A percentile compares a stretch with the other conserved stretches of the same genome.
Evolutionary conservation across 2,888 invertebrate genomes (phyloP).

Genomic region (Enchytraeus crypticus): DNA sequence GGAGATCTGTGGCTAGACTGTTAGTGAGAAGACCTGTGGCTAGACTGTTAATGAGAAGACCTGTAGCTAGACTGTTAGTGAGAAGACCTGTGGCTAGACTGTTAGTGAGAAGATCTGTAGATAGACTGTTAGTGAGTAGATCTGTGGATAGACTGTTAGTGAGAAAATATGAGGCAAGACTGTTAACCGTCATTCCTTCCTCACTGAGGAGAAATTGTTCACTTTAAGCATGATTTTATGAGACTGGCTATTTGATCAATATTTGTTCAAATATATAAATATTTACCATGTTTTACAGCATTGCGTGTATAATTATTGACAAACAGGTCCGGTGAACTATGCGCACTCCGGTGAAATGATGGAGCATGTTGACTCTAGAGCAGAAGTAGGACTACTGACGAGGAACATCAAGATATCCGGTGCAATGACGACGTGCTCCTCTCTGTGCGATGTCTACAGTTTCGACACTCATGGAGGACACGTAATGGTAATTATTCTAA

Average conservation of each 20-base stretch:
- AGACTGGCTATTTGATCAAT: background rate
- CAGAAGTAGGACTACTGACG: conserved; percentile 32
- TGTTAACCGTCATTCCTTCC: too few species aligned
- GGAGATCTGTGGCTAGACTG: too few species aligned
- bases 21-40: too few species aligned
- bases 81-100: too few species aligned
- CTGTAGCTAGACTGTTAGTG: too few species aligned
- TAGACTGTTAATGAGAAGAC: too few species aligned
- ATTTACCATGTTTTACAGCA: background rate
- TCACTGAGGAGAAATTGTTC: too few species aligned
- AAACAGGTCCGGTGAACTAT: background rate
- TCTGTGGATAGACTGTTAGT: too few species aligned
- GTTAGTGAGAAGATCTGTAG: too few species aligned
- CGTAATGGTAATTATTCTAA: conserved; percentile 1
- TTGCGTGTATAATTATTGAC: background rate
- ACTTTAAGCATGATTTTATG: background rate
- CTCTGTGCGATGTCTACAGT: conserved; percentile 11
- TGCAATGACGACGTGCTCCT: conserved; percentile 25
- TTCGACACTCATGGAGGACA: conserved; percentile 34
- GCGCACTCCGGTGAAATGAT: conserved; percentile 21
- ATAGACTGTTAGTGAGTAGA: too few species aligned
- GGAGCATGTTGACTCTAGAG: conserved; percentile 31
- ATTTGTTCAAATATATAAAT: background rate
- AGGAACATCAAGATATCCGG: conserved; percentile 32
- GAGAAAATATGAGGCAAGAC: too few species aligned